Evolutionary conservation across 1,140 invertebrate genomes (phyloP).

Genomic region (Formica exsecta): DNA sequence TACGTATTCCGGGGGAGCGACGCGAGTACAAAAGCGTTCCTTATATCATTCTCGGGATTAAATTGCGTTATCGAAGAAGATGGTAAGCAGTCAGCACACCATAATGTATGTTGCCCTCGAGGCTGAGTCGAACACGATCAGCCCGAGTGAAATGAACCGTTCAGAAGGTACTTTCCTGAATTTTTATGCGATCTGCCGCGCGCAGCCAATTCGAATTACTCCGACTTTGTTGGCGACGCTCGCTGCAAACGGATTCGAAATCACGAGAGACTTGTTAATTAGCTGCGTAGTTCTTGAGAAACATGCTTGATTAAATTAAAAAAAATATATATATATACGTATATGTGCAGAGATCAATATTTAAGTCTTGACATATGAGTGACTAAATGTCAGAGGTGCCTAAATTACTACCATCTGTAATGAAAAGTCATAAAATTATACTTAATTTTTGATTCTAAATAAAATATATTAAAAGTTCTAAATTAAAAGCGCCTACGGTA

Average conservation of each 20-base stretch:
- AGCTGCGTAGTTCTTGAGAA: conserved; percentile 16
- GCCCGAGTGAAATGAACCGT: conserved; percentile 64
- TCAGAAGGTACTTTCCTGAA: conserved; percentile 58
- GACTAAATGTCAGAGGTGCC: not conserved
- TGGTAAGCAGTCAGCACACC: conserved; percentile 56
- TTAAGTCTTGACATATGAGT: not conserved
- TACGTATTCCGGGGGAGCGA: conserved; percentile 37
- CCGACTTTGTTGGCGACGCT: conserved; percentile 60
- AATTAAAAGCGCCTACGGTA: not conserved
- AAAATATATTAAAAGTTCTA: not conserved
- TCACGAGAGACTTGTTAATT: conserved; percentile 55
- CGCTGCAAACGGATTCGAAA: conserved; percentile 52
- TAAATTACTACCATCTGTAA: not conserved
- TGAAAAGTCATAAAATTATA: not conserved
- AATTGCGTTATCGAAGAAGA: conserved; percentile 64
- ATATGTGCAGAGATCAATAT: not conserved
- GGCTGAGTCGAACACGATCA: conserved; percentile 64
- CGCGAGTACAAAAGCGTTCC: conserved; percentile 35
- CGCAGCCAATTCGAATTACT: conserved; percentile 55
- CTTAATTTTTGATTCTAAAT: too few species aligned
- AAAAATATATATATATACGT: not conserved
- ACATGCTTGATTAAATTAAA: not conserved
- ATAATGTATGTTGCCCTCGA: conserved; percentile 67
- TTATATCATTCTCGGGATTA: conserved; percentile 60
- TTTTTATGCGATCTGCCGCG: conserved; percentile 59